Evolutionary conservation across 2,888 invertebrate species (phyloP).

Genomic region (Hyposoter dolosus): DNA sequence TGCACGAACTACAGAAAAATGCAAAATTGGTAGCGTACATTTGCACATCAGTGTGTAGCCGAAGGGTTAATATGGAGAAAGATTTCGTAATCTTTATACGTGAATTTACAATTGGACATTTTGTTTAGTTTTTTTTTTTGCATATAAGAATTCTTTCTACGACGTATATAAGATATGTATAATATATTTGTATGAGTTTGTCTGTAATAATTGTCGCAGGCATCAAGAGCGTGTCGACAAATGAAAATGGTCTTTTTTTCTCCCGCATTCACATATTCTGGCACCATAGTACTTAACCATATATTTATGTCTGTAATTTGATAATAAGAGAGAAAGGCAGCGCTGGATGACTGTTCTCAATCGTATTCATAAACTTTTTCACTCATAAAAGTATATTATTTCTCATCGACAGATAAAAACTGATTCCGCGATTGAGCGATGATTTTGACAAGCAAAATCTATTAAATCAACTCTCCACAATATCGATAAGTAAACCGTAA

Average conservation of each 20-base stretch:
- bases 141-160: neutral
- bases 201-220: neutral
- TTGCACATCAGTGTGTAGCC: too few species aligned
- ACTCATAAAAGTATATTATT: neutral
- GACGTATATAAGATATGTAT: conserved; percentile 14
- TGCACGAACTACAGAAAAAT: too few species aligned
- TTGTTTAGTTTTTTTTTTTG: conserved; percentile 9
- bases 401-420: neutral
- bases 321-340: neutral
- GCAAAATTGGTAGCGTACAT: too few species aligned
- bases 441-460: neutral
- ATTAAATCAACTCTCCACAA: conserved; percentile 1
- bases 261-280: conserved; percentile 42
- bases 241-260: neutral
- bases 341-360: neutral
- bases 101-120: conserved; percentile 15
- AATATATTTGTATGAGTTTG: conserved; percentile 11
- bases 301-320: neutral
- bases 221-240: neutral
- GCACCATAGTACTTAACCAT: conserved; percentile 41
- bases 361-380: neutral
- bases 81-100: conserved; percentile 49
- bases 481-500: neutral
- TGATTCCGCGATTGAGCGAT: neutral
- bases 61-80: conserved; percentile 3